These are phyloP conservation scores for Sakesphorus luctuosus DNA, from an alignment of 2,113 vertebrate species.

Conservation along the genomic window DNA sequence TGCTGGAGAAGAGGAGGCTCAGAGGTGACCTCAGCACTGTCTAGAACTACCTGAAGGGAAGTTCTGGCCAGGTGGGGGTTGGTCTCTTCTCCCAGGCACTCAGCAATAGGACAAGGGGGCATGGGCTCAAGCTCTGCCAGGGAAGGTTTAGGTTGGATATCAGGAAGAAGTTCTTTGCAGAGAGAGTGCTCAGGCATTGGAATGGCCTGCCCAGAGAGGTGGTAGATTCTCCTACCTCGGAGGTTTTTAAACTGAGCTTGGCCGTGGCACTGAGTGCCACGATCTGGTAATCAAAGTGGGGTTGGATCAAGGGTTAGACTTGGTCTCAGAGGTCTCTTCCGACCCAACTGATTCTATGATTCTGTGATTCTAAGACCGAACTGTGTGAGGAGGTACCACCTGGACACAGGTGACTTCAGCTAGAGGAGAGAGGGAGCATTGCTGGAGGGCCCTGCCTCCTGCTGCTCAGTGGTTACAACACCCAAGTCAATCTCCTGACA, in stretches of 20 bases:
- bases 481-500: no score
- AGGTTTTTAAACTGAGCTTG: no score
- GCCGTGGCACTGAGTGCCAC: no score
- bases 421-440: no score
- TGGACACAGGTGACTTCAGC: neutral
- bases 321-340: neutral
- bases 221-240: no score
- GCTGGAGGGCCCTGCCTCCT: neutral
- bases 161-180: no score
- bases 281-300: no score
- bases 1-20: neutral
- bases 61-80: neutral
- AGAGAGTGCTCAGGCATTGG: no score
- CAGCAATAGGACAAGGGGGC: no score
- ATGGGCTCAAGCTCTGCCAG: no score
- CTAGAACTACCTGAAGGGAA: neutral
- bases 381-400: neutral
- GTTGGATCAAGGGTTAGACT: neutral
- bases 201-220: no score
- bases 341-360: fast-evolving
- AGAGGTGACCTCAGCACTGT: fast-evolving
- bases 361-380: neutral
- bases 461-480: neutral
- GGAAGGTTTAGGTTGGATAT: neutral
- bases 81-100: neutral